A percentile compares a stretch with the other conserved stretches of the same genome.
These are phyloP conservation scores for Asobara japonica DNA, from an alignment of 1,140 invertebrate species.

Conservation along the genomic window DNA sequence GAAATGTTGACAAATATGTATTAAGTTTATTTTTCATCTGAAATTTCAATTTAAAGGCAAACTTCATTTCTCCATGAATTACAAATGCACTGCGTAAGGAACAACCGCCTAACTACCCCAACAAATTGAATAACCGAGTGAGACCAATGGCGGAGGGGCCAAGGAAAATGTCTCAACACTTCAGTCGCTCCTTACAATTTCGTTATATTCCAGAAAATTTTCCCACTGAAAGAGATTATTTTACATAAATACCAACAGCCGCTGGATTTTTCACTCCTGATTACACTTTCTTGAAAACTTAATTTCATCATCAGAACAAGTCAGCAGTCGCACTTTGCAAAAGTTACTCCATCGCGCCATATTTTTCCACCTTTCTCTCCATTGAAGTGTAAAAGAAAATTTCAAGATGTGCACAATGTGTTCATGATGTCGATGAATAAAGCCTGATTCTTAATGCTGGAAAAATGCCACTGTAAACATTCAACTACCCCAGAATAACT, in stretches of 20 bases:
- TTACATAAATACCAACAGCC: constrained; percentile 33
- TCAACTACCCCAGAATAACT: not conserved
- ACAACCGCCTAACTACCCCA: not conserved
- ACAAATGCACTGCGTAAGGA: not conserved
- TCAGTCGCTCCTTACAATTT: constrained; percentile 6
- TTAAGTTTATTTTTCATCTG: no score
- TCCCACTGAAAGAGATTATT: constrained; percentile 26
- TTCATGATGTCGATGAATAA: constrained; percentile 31
- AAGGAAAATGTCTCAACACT: constrained; percentile 7
- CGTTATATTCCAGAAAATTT: constrained; percentile 18
- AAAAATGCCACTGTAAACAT: not conserved
- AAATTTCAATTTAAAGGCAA: no score
- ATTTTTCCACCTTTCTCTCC: not conserved
- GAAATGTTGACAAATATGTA: no score
- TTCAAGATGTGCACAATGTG: constrained; percentile 20
- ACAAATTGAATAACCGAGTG: constrained; percentile 9
- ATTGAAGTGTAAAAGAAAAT: not conserved
- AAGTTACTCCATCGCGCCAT: not conserved
- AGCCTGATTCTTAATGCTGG: constrained; percentile 3
- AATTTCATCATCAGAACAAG: constrained; percentile 31
- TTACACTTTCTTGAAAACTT: constrained; percentile 30
- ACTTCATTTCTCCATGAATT: not conserved
- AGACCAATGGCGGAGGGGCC: not conserved
- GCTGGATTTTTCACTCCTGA: constrained; percentile 31
- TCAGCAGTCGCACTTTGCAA: constrained; percentile 20